These are phyloP conservation scores for Colius striatus DNA, from an alignment of 2,113 vertebrate genomes.

Conservation along the genomic window DNA sequence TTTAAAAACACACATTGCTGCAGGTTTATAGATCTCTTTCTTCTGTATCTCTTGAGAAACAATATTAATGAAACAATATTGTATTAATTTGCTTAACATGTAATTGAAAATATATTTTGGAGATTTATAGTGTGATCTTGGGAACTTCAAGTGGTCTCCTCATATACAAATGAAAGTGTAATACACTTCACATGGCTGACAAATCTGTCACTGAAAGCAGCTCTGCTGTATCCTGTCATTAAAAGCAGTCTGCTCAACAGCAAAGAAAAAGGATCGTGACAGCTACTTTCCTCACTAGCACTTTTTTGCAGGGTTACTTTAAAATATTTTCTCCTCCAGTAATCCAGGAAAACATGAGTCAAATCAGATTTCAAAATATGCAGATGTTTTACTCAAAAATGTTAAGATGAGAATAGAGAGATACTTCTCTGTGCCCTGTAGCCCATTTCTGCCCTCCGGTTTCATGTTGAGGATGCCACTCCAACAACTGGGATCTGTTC, in stretches of 20 bases:
- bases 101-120: background rate
- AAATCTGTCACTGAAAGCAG: background rate
- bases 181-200: background rate
- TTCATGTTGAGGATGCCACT: background rate
- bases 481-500: background rate
- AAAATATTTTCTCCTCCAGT: background rate
- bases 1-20: background rate
- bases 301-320: background rate
- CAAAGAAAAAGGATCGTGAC: background rate
- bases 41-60: background rate
- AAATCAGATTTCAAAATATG: background rate
- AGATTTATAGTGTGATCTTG: background rate
- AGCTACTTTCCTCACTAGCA: background rate
- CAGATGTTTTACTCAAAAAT: background rate
- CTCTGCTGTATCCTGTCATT: background rate
- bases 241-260: background rate
- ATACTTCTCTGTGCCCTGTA: fast-evolving
- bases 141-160: background rate
- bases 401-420: background rate
- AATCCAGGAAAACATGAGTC: background rate
- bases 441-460: background rate
- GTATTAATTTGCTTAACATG: background rate
- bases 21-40: background rate
- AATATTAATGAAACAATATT: background rate
- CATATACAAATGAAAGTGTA: background rate